Evolutionary conservation across 2,888 invertebrate species (phyloP), one percentile per base, ranked within the genome.

Genomic region (Brenthis daphne): DNA sequence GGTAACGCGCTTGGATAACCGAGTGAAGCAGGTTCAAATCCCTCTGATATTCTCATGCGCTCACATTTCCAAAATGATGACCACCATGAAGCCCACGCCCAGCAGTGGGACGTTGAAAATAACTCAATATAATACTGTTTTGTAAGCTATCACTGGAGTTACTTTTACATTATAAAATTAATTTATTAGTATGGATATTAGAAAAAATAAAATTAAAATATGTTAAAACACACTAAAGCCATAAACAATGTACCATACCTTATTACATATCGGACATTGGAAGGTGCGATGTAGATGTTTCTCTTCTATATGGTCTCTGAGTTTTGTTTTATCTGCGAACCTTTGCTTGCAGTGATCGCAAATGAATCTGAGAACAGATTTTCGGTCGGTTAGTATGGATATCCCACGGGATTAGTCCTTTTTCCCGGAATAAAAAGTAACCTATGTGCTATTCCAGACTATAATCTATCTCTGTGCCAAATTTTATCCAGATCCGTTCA

Each of bases 221-320:
- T 2, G 56, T n/a, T 56, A 6, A n/a, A 50, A 50, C 50, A 50
- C 50, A 13, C 50, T 3, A 6, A 4, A n/a, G 2, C 51, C 5
- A 3, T 11, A 37, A 4, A 14, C 6, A 56, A 14, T 33, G 2
- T 29, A 29, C 1, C 14, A 37, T 74, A 92, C 92, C 87, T 91
- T 92, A 0, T 79, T 68, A 75, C 92, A 92, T 1, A 92, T 86
- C 6, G 83, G 81, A 53, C 92, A 92, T 13, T 85, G 82, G 67
- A 82, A 92, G 0, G 87, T 87, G 64, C 74, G 84, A 43, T 87
- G 82, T 1, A 92, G 67, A 71, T 92, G 92, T 61, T 91, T 92
- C 74, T 91, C 92, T 50, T 92, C 92, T 0, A 92, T 92, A 14
- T 92, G 92, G 20, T 92, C 90, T 0, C 92, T 74, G 0, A 92